phyloP scores from a whole-genome alignment of 1,140 invertebrate genomes.

The Orchesella cincta region DNA sequence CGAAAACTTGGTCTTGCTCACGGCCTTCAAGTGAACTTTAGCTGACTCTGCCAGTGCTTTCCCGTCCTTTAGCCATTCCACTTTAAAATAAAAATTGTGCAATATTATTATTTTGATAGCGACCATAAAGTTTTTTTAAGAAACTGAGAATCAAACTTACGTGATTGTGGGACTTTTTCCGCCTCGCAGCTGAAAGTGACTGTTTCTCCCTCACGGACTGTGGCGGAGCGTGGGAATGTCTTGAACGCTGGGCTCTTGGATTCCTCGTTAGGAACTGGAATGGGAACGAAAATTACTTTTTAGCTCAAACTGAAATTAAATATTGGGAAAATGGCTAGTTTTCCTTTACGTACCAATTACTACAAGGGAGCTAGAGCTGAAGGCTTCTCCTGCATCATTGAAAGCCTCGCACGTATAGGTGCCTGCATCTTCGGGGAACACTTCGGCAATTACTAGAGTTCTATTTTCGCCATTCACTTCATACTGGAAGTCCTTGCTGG shows the following conservation, averaged over 20 bases:
- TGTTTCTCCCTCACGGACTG: slow-evolving; percentile 76
- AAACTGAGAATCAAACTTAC: too few relatives aligned
- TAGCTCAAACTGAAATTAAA: background rate
- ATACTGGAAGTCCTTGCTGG: slow-evolving; percentile 94
- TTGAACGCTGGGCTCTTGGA: slow-evolving; percentile 78
- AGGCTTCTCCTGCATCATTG: slow-evolving; percentile 90
- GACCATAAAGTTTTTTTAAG: too few relatives aligned
- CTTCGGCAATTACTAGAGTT: slow-evolving; percentile 86
- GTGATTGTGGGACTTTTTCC: slow-evolving; percentile 69
- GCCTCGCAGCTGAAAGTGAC: slow-evolving; percentile 78
- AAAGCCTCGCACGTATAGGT: slow-evolving; percentile 95
- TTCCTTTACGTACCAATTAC: slow-evolving; percentile 64
- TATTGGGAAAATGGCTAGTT: background rate
- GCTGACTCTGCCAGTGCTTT: slow-evolving; percentile 75
- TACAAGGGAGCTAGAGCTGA: slow-evolving; percentile 83
- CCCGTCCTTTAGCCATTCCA: slow-evolving; percentile 87
- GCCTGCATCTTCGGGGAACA: slow-evolving; percentile 90
- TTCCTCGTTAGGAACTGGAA: slow-evolving; percentile 80
- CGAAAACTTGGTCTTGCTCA: slow-evolving; percentile 68
- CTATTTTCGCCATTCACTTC: slow-evolving; percentile 86
- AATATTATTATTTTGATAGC: background rate
- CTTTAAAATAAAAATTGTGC: slow-evolving; percentile 58
- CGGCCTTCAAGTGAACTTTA: slow-evolving; percentile 75
- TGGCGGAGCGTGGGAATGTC: slow-evolving; percentile 86
- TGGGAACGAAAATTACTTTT: background rate